Conservation (phyloP, 2,113 vertebrate genomes). For the Prinia subflava region DNA sequence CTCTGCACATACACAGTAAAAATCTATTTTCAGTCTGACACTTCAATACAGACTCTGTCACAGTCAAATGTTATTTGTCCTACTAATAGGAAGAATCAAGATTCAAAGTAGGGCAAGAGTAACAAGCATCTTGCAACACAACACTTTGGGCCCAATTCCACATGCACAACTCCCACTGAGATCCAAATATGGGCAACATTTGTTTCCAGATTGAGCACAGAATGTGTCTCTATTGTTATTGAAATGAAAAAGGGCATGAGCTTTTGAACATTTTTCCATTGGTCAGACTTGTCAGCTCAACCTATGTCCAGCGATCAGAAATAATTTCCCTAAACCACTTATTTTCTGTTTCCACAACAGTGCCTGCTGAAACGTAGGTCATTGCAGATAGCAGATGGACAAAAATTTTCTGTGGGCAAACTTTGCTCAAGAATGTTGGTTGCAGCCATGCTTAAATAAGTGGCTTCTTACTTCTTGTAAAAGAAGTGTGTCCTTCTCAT, state of each 20-base stretch:
- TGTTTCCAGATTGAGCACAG: conserved; percentile 54
- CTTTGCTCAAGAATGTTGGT: not conserved
- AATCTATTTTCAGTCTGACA: not conserved
- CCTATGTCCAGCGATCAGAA: not conserved
- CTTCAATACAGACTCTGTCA: not conserved
- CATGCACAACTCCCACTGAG: conserved; percentile 27
- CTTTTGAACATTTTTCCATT: conserved; percentile 18
- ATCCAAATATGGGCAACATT: conserved; percentile 42
- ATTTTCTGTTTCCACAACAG: not conserved
- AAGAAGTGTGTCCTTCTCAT: not conserved
- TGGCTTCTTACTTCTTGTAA: not conserved
- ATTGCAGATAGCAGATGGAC: not conserved
- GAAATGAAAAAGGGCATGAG: conserved; percentile 35
- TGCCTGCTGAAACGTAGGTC: not conserved
- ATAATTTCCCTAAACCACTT: not conserved
- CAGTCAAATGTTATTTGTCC: not conserved
- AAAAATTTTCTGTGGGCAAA: not conserved
- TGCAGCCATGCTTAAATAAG: conserved; percentile 19
- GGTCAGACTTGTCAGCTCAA: conserved; percentile 1
- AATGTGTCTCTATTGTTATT: conserved; percentile 40
- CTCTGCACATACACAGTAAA: not conserved
- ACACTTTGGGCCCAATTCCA: conserved; percentile 39
- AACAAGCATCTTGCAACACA: not conserved
- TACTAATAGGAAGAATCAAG: not conserved
- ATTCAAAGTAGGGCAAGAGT: not conserved